These are phyloP conservation scores for Zootoca vivipara DNA, from an alignment of 2,113 vertebrate species.

Conservation along the genomic window DNA sequence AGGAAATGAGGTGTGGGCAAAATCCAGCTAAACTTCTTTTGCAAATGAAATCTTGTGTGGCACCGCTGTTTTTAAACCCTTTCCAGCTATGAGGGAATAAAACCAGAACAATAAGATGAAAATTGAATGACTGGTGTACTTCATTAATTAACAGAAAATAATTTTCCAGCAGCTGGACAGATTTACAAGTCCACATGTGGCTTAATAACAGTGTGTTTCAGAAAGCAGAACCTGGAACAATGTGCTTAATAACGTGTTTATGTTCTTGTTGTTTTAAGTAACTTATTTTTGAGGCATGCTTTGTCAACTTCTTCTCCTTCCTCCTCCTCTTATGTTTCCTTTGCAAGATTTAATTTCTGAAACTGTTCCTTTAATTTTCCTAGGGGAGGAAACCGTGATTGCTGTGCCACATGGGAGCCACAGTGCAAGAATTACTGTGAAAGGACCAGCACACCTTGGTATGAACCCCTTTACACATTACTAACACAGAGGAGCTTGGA, in stretches of 20 bases:
- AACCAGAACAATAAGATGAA: slow-evolving; percentile 44
- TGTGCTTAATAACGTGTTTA: slow-evolving; percentile 4
- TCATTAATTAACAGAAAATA: slow-evolving; percentile 41
- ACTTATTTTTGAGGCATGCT: slow-evolving; percentile 39
- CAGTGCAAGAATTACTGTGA: slow-evolving; percentile 85
- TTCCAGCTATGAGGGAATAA: slow-evolving; percentile 52
- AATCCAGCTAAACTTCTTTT: slow-evolving; percentile 50
- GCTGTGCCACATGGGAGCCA: slow-evolving; percentile 90
- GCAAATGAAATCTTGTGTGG: slow-evolving; percentile 36
- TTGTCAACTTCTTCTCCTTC: background rate
- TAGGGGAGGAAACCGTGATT: slow-evolving; percentile 88
- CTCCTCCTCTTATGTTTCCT: slow-evolving; percentile 35
- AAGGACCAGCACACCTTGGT: slow-evolving; percentile 89
- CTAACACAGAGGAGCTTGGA: slow-evolving; percentile 33
- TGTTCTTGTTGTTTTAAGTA: too few species aligned
- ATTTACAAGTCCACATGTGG: slow-evolving; percentile 33
- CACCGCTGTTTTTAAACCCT: slow-evolving; percentile 49
- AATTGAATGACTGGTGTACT: slow-evolving; percentile 36
- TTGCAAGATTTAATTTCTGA: slow-evolving; percentile 53
- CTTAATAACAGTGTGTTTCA: slow-evolving; percentile 15
- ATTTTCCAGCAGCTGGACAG: slow-evolving; percentile 36
- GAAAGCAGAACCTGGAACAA: background rate
- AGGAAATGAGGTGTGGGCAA: slow-evolving; percentile 72
- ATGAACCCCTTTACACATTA: slow-evolving; percentile 54
- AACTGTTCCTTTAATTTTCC: slow-evolving; percentile 57